Conservation (phyloP, 2,797 vertebrate species). For the Peromyscus nudipes region DNA sequence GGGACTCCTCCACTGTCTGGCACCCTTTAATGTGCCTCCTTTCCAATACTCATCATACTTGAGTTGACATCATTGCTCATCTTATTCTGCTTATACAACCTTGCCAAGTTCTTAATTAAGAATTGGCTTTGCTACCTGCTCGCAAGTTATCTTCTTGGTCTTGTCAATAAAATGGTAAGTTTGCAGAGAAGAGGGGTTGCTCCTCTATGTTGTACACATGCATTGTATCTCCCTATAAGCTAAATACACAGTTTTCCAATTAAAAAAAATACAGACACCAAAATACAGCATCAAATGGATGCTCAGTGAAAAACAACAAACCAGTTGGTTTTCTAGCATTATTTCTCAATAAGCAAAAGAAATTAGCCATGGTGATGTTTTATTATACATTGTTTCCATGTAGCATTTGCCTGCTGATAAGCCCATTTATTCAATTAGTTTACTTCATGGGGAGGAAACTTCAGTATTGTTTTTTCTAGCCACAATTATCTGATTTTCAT, state of each 20-base stretch:
- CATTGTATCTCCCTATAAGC: neutral
- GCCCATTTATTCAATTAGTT: slow-evolving; percentile 34
- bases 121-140: slow-evolving; percentile 19
- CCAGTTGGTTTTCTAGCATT: slow-evolving; percentile 18
- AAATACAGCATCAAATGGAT: neutral
- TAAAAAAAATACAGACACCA: neutral
- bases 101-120: slow-evolving; percentile 34
- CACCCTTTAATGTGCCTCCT: neutral
- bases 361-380: neutral
- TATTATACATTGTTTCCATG: slow-evolving; percentile 35
- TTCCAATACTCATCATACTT: neutral
- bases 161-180: neutral
- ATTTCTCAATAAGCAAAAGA: slow-evolving; percentile 35
- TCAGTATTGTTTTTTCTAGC: neutral
- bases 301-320: slow-evolving; percentile 38
- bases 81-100: slow-evolving; percentile 39
- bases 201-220: too few relatives aligned
- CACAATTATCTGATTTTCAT: slow-evolving; percentile 30
- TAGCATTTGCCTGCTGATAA: slow-evolving; percentile 44
- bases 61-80: neutral
- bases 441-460: slow-evolving; percentile 27
- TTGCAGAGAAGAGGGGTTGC: neutral
- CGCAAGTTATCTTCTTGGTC: neutral
- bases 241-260: neutral
- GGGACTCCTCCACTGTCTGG: neutral